Base-by-base conservation (phyloP, 1,140 invertebrate species). In the Andricus grossulariae region DNA sequence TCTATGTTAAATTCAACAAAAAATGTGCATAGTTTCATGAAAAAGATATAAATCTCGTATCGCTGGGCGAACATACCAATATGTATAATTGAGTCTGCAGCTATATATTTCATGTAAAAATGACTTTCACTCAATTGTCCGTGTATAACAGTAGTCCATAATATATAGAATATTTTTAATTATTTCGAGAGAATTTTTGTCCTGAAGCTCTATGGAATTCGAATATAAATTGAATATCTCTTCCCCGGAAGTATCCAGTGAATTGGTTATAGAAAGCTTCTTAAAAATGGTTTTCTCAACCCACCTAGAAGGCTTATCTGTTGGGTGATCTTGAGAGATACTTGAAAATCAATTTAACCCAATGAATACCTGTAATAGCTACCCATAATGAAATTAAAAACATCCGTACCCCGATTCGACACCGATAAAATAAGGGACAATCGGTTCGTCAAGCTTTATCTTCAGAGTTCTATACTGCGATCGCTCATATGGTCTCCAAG, bases 371-470 rank as follows among this genome's bases (percentile, higher is more conserved):
- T 19, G n/a, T 54, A 54, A 55, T 55, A 13, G 18, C 18, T 19
- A 55, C 7, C 18, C 54, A 19, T 18, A 13, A 55, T 55, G 54
- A 19, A 19, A 19, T 19, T 55, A 55, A 55, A 19, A 18, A 55
- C 54, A 19, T 66, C 57, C 57, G 18, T 57, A 57, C 55, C 19
- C 57, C 25, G 57, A 66, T 66, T 66, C 57, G 32, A 66, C 57
- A 66, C 57, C 57, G 57, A 66, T 66, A 66, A 66, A 66, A 66
- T 66, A 32, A 13, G 12, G 57, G 16, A 66, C 57, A 66, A 66
- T 66, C 57, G 57, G 60, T 45, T 66, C 60, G 60, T 66, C 57
- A 66, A 39, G 32, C 60, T 39, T 66, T 66, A 66, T 66, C 60
- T 32, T 39, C 25, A 16, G 2, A n/a, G 32, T 45, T 66, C 60